A percentile compares a stretch with the other conserved stretches of the same genome.
phyloP scores from a whole-genome alignment of 2,888 invertebrate species.

The Hemaris fuciformis region DNA sequence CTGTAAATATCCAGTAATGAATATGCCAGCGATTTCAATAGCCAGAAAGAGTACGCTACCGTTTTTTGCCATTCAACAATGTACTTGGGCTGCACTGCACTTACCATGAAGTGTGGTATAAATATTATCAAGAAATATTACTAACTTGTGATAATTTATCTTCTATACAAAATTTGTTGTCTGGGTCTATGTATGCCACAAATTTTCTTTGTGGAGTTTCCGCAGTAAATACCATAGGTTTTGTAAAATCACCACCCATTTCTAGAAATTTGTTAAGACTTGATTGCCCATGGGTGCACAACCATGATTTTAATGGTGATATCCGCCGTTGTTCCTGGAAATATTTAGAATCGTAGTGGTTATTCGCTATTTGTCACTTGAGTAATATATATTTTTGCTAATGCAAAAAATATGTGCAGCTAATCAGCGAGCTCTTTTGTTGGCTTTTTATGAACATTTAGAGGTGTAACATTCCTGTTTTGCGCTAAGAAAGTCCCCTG shows the following conservation, averaged over 20 bases:
- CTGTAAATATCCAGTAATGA: too few relatives aligned
- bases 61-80: too few relatives aligned
- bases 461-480: too few relatives aligned
- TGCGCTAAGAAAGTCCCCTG: too few relatives aligned
- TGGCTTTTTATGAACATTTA: too few relatives aligned
- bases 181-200: slow-evolving; percentile 96
- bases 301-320: slow-evolving; percentile 95
- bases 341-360: slow-evolving; percentile 12
- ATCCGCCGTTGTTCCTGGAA: slow-evolving; percentile 87
- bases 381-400: too few relatives aligned
- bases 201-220: slow-evolving; percentile 94
- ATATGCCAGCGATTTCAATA: too few relatives aligned
- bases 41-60: too few relatives aligned
- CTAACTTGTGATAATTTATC: slow-evolving; percentile 96
- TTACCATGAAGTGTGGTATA: too few relatives aligned
- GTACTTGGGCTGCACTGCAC: too few relatives aligned
- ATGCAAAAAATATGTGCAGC: too few relatives aligned
- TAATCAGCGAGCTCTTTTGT: too few relatives aligned
- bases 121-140: background rate
- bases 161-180: slow-evolving; percentile 91
- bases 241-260: slow-evolving; percentile 83
- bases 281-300: slow-evolving; percentile 91
- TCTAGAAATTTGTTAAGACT: slow-evolving; percentile 92
- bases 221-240: slow-evolving; percentile 91
- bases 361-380: background rate